Percentiles rank a stretch among this genome's conserved stretches.
Conservation (phyloP, 2,797 vertebrate genomes). For the Micropoecilia bifurca region DNA sequence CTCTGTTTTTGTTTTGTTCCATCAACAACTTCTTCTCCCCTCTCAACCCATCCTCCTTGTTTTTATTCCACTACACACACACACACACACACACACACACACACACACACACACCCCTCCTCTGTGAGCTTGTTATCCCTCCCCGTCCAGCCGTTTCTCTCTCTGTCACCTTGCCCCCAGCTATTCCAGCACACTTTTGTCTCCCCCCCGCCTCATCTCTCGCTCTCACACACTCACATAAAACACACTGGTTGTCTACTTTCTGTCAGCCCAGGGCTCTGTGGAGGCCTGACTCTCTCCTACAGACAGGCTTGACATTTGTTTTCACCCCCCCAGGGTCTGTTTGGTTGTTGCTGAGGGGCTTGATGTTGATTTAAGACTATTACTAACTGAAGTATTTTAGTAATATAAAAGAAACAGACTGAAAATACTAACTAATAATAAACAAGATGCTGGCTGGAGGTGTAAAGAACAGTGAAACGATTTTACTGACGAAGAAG, state of each 20-base stretch:
- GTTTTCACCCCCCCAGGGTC: conserved; percentile 30
- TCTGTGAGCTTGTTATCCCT: conserved; percentile 67
- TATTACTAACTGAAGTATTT: background rate
- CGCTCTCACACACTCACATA: conserved; percentile 22
- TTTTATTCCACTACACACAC: conserved; percentile 39
- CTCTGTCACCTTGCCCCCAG: conserved; percentile 73
- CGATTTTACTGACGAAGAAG: background rate
- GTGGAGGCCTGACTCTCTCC: conserved; percentile 24
- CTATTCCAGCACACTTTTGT: conserved; percentile 68
- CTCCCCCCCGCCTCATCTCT: conserved; percentile 37
- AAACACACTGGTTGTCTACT: conserved; percentile 45
- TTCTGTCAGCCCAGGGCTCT: conserved; percentile 26
- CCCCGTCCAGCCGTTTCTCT: conserved; percentile 67
- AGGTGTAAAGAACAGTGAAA: background rate
- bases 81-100: conserved; percentile 25
- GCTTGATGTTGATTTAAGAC: background rate
- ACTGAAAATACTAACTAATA: background rate
- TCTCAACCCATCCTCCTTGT: conserved; percentile 47
- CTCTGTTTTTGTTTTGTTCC: conserved; percentile 60
- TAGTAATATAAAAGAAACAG: background rate
- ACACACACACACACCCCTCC: conserved; percentile 32
- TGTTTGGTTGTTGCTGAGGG: background rate
- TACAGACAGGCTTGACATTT: conserved; percentile 34
- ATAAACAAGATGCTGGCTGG: background rate
- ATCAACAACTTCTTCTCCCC: conserved; percentile 60